These are phyloP conservation scores for Tribolium madens DNA, from an alignment of 1,140 invertebrate species.

Conservation along the genomic window DNA sequence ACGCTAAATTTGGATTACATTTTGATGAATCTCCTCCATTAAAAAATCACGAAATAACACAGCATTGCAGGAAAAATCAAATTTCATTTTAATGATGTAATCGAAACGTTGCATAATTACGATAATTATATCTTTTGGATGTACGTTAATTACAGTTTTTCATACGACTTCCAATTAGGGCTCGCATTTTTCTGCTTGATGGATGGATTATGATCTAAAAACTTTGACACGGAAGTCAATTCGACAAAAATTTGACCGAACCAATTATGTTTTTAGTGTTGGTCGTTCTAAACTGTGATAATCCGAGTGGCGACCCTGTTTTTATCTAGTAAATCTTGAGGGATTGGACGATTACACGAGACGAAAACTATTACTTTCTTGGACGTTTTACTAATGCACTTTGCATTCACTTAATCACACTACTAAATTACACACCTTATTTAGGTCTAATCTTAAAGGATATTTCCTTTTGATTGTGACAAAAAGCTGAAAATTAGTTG, in stretches of 20 bases:
- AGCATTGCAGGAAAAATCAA: not conserved
- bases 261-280: constrained; percentile 38
- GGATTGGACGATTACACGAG: constrained; percentile 6
- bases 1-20: not conserved
- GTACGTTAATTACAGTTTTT: constrained; percentile 26
- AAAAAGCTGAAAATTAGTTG: not conserved
- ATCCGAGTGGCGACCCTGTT: constrained; percentile 1
- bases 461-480: not conserved
- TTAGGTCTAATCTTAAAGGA: not conserved
- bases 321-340: constrained; percentile 21
- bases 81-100: constrained; percentile 51
- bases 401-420: constrained; percentile 13
- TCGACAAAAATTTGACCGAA: not conserved
- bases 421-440: constrained; percentile 5
- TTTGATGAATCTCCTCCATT: not conserved
- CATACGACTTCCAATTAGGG: constrained; percentile 8
- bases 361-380: constrained; percentile 20
- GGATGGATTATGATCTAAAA: constrained; percentile 16
- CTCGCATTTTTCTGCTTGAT: constrained; percentile 6
- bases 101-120: constrained; percentile 47
- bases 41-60: not conserved
- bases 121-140: constrained; percentile 48
- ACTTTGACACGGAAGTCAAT: not conserved
- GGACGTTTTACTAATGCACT: constrained; percentile 18
- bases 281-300: constrained; percentile 15